Conservation (phyloP, 1,140 invertebrate species). For the Eueides isabella region DNA sequence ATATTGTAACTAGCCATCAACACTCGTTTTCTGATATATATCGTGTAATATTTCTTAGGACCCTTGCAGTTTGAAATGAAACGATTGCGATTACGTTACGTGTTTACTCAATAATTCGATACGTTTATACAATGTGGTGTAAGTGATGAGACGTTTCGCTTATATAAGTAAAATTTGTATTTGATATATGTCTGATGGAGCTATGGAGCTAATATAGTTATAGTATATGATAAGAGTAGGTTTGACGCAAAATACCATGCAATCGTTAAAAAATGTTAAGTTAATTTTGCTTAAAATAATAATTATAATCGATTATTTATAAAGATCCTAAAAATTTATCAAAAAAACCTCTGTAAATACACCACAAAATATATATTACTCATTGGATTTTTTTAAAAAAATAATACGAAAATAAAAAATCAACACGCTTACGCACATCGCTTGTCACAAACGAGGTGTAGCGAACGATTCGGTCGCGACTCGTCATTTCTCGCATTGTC, state of each 20-base stretch:
- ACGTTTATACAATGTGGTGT: conserved; percentile 35
- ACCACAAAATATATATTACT: no score
- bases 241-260: no score
- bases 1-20: conserved; percentile 44
- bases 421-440: conserved; percentile 16
- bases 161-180: background rate
- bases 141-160: background rate
- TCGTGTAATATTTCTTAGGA: conserved; percentile 59
- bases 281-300: no score
- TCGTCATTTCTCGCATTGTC: conserved; percentile 82
- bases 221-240: no score
- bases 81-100: conserved; percentile 72
- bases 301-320: no score
- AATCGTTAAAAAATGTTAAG: no score
- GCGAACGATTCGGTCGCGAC: conserved; percentile 73
- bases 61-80: conserved; percentile 65
- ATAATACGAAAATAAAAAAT: background rate
- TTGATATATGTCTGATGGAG: no score
- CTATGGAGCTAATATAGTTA: no score
- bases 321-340: no score
- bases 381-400: no score
- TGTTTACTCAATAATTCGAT: conserved; percentile 82
- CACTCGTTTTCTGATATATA: conserved; percentile 45
- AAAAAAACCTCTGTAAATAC: no score
- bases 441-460: conserved; percentile 50